Conservation (phyloP, 2,888 invertebrate genomes). For the Oxycera nigricornis region DNA sequence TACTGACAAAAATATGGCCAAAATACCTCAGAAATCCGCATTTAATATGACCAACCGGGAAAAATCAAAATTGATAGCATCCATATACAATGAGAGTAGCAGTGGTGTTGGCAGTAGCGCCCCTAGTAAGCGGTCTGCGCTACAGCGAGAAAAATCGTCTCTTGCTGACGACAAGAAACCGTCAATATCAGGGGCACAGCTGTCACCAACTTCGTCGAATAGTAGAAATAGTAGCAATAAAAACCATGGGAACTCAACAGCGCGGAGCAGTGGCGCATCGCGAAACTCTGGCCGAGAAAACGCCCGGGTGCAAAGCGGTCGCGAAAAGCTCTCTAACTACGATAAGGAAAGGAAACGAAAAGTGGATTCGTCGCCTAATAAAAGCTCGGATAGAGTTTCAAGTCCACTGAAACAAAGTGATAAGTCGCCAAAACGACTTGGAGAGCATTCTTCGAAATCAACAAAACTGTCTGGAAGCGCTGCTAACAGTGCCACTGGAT, state of each 20-base stretch:
- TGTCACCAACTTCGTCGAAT: conserved; percentile 22
- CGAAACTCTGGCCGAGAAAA: conserved; percentile 34
- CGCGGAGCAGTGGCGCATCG: conserved; percentile 1
- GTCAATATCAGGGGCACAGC: not conserved
- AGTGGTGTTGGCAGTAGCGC: not conserved
- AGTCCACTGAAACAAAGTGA: conserved; percentile 37
- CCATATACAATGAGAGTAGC: not conserved
- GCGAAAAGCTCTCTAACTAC: conserved; percentile 7
- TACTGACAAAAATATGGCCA: conserved; percentile 1
- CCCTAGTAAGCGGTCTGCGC: not conserved
- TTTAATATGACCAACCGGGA: not conserved
- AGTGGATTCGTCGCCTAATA: conserved; percentile 6
- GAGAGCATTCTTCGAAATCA: conserved; percentile 6
- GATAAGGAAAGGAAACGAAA: conserved; percentile 13
- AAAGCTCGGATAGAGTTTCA: not conserved
- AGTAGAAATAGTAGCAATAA: conserved; percentile 27
- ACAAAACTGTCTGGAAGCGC: conserved; percentile 24
- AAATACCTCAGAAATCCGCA: not conserved
- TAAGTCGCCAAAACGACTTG: conserved; percentile 44
- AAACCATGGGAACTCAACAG: not conserved
- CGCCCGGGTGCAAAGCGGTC: not conserved
- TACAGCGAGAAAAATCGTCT: conserved; percentile 41
- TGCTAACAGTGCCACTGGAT: conserved; percentile 1
- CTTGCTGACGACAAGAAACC: conserved; percentile 24
- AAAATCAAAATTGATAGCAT: not conserved